phyloP scores from a whole-genome alignment of 2,113 vertebrate species.

The Hypomesus transpacificus region DNA sequence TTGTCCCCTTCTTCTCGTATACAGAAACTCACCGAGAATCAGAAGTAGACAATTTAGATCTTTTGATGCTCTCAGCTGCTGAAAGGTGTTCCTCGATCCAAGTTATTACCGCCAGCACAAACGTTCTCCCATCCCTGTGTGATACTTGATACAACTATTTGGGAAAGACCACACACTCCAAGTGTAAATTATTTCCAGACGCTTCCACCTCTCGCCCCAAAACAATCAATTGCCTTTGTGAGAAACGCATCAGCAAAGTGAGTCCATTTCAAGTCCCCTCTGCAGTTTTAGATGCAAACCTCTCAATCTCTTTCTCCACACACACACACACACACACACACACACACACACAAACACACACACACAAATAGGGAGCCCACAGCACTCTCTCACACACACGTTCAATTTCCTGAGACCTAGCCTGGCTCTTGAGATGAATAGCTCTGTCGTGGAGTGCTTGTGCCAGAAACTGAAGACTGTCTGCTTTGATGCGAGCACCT shows the following conservation, averaged over 20 bases:
- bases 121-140: constrained; percentile 9
- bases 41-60: constrained; percentile 35
- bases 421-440: constrained; percentile 50
- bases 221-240: constrained; percentile 57
- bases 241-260: constrained; percentile 58
- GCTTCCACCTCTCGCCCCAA: not conserved
- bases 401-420: constrained; percentile 53
- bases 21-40: constrained; percentile 32
- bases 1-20: constrained; percentile 17
- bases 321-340: not conserved
- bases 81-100: constrained; percentile 1
- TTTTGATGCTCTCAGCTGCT: constrained; percentile 20
- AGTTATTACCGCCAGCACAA: constrained; percentile 17
- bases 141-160: constrained; percentile 19
- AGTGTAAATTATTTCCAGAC: constrained; percentile 36
- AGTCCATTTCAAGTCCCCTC: constrained; percentile 55
- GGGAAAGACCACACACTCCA: constrained; percentile 25
- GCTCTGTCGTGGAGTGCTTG: constrained; percentile 44
- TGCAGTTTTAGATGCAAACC: constrained; percentile 48
- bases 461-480: constrained; percentile 32
- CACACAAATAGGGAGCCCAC: not conserved
- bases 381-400: constrained; percentile 1
- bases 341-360: constrained; percentile 24
- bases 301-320: constrained; percentile 16
- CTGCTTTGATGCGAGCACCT: constrained; percentile 27